Conservation (phyloP, 1,140 invertebrate species). For the Penaeus chinensis region DNA sequence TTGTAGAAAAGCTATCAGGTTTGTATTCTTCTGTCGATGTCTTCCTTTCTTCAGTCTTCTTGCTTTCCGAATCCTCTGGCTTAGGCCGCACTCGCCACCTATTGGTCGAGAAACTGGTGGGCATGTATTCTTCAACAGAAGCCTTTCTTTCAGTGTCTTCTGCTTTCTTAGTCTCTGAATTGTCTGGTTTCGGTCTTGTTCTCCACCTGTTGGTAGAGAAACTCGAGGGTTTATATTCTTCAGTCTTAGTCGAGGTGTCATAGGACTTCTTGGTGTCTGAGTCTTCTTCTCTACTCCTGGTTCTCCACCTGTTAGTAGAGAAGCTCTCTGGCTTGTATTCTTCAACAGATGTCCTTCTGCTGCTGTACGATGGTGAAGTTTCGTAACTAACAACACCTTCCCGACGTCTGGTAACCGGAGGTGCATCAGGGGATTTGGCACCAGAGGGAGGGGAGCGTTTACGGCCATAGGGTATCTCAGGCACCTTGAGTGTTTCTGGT, state of each 20-base stretch:
- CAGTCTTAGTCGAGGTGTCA: not conserved
- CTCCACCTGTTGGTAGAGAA: constrained; percentile 49
- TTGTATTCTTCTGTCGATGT: constrained; percentile 2
- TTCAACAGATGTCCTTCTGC: not conserved
- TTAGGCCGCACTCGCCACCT: constrained; percentile 15
- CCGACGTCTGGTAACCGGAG: constrained; percentile 18
- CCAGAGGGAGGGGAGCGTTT: constrained; percentile 25
- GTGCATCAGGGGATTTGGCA: constrained; percentile 15
- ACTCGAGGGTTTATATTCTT: constrained; percentile 31
- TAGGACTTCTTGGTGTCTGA: not conserved
- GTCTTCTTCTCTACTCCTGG: too few species aligned
- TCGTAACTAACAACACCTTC: not conserved
- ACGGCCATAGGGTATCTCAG: constrained; percentile 24
- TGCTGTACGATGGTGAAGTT: not conserved
- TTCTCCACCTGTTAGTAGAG: constrained; percentile 20
- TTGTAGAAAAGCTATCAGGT: constrained; percentile 14
- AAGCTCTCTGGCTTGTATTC: constrained; percentile 27
- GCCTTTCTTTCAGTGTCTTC: not conserved
- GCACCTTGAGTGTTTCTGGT: constrained; percentile 27
- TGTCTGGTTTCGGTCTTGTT: constrained; percentile 4
- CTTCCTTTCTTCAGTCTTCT: constrained; percentile 9
- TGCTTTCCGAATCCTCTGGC: not conserved
- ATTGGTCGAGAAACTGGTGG: constrained; percentile 10
- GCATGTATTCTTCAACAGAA: constrained; percentile 18
- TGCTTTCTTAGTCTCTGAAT: not conserved